Conservation (phyloP, 2,888 invertebrate species). For the Epinotia brunnichana region DNA sequence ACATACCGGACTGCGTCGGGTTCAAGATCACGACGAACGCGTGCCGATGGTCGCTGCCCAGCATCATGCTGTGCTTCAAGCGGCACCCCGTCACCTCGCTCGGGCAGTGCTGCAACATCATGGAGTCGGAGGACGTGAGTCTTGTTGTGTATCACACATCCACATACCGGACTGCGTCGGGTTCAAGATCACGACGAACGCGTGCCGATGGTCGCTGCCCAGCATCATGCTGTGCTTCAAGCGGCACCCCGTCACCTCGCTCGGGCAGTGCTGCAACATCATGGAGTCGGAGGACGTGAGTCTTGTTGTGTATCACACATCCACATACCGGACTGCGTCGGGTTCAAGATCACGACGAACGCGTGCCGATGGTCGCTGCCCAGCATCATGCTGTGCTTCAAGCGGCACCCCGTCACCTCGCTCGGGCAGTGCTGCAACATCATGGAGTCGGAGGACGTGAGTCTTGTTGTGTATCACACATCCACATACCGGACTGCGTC, state of each 20-base stretch:
- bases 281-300: slow-evolving; percentile 93
- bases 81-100: slow-evolving; percentile 88
- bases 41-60: slow-evolving; percentile 93
- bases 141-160: slow-evolving; percentile 61
- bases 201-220: slow-evolving; percentile 93
- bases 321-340: slow-evolving; percentile 92
- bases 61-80: slow-evolving; percentile 82
- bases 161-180: slow-evolving; percentile 87
- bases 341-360: slow-evolving; percentile 93
- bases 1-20: slow-evolving; percentile 92
- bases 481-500: slow-evolving; percentile 85
- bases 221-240: slow-evolving; percentile 84
- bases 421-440: slow-evolving; percentile 95
- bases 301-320: slow-evolving; percentile 73
- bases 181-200: slow-evolving; percentile 93
- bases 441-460: slow-evolving; percentile 93
- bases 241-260: slow-evolving; percentile 87
- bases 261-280: slow-evolving; percentile 95
- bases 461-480: slow-evolving; percentile 65
- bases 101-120: slow-evolving; percentile 95
- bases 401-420: slow-evolving; percentile 87
- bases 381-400: slow-evolving; percentile 83
- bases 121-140: slow-evolving; percentile 92
- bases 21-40: slow-evolving; percentile 94
- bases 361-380: slow-evolving; percentile 94